Conservation (phyloP, 2,797 vertebrate species). For the Gallinago nigripennis region DNA sequence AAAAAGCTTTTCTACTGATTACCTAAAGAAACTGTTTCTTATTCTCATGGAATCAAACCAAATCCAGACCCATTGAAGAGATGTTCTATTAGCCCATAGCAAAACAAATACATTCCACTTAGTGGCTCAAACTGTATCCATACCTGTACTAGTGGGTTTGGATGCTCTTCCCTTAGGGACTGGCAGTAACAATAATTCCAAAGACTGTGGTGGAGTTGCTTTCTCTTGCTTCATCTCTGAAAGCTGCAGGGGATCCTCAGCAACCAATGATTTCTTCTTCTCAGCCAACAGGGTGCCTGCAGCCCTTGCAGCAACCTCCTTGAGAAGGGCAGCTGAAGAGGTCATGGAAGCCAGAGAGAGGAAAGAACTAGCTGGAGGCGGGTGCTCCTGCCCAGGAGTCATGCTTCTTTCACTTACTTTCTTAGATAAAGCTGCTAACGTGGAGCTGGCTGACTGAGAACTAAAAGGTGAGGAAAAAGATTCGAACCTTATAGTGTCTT, state of each 20-base stretch:
- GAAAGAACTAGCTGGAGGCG: slow-evolving; percentile 89
- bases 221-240: slow-evolving; percentile 93
- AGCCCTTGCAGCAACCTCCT: slow-evolving; percentile 97
- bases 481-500: slow-evolving; percentile 93
- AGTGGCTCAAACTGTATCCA: not conserved
- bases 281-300: slow-evolving; percentile 93
- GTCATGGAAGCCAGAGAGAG: slow-evolving; percentile 98
- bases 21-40: slow-evolving; percentile 17
- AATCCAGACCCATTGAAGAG: not conserved
- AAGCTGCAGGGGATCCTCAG: slow-evolving; percentile 89
- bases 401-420: slow-evolving; percentile 97
- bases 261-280: slow-evolving; percentile 87
- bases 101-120: not conserved
- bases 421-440: slow-evolving; percentile 97
- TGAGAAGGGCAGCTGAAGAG: slow-evolving; percentile 96
- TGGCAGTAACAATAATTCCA: slow-evolving; percentile 91
- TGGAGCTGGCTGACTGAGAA: slow-evolving; percentile 98
- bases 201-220: slow-evolving; percentile 83
- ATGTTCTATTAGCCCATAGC: not conserved
- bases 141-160: slow-evolving; percentile 92
- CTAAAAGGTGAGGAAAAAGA: slow-evolving; percentile 95
- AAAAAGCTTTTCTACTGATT: slow-evolving; percentile 49
- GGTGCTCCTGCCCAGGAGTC: slow-evolving; percentile 86
- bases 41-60: not conserved
- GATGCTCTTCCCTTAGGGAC: slow-evolving; percentile 90